These are phyloP conservation scores for Sussaba pulchella DNA, from an alignment of 2,888 invertebrate genomes.

Conservation along the genomic window DNA sequence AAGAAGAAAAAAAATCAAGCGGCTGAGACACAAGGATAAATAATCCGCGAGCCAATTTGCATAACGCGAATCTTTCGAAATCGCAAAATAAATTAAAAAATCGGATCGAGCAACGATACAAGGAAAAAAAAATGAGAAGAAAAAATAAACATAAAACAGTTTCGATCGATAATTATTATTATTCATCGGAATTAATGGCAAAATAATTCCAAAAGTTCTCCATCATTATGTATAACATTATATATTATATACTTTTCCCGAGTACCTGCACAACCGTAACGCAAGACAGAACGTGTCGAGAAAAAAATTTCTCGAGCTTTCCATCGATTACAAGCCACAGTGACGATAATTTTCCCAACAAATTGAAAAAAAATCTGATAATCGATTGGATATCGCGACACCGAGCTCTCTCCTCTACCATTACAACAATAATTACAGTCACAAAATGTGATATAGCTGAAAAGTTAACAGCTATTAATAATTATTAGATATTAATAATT, in stretches of 20 bases:
- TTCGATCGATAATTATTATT: slow-evolving; percentile 44
- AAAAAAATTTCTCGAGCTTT: neutral
- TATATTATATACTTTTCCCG: slow-evolving; percentile 11
- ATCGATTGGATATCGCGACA: slow-evolving; percentile 52
- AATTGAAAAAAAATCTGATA: slow-evolving; percentile 61
- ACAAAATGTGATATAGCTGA: too few relatives aligned
- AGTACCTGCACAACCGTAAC: neutral
- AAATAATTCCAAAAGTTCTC: too few relatives aligned
- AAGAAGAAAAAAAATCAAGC: neutral
- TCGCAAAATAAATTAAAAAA: neutral
- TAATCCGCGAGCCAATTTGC: neutral
- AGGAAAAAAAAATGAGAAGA: neutral
- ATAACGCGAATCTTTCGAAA: neutral
- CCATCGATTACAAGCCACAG: slow-evolving; percentile 60
- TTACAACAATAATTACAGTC: too few relatives aligned
- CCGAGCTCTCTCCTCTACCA: slow-evolving; percentile 42
- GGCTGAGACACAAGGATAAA: slow-evolving; percentile 1
- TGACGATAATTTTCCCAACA: slow-evolving; percentile 51
- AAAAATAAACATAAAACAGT: neutral
- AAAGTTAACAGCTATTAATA: too few relatives aligned
- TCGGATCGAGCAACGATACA: neutral
- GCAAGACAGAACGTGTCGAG: neutral
- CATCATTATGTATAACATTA: neutral
- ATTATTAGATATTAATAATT: slow-evolving; percentile 25
- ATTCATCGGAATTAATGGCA: neutral